Evolutionary conservation across 2,888 invertebrate species (phyloP), one percentile per base, ranked within the genome.

Genomic region (Elgonia sp.): DNA sequence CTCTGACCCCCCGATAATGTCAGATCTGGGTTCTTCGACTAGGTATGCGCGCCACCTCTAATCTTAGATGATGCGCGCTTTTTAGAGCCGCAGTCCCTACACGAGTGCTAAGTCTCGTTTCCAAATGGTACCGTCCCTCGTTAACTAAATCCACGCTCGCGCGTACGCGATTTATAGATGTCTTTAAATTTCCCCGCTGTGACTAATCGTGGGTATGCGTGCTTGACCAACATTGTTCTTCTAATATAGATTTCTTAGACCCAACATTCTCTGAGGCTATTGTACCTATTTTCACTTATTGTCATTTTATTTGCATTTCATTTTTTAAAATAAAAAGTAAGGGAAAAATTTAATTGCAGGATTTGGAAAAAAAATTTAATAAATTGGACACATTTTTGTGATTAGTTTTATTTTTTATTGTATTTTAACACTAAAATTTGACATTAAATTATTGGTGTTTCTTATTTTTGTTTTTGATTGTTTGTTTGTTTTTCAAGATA

Each of bases 1-100:
- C 88, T 91, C 90, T 93, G 93, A 93, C 86, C 93, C 92, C 91
- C 91, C 91, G 92, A 93, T 93, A 93, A 93, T 93, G 93, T 93
- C 93, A 93, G 90, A 90, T 89, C 91, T 88, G 90, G 89, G 90
- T 91, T 91, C 91, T 88, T 89, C 86, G 90, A 89, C 89, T 91
- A 92, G 92, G 92, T 93, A 93, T 92, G 92, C 91, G 91, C 73
- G 91, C 91, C 91, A 87, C 91, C 91, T 93, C 93, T 93, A 93
- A 93, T 93, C 93, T 93, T 93, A 93, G 93, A 89, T 87, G 90
- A 90, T 46, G 81, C 81, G 81, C 67, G 80, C 79, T 80, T 80
- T 80, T 85, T 85, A 37, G 40, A 55, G 70, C 76, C 53, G 89
- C 63, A 29, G 85, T 84, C 83, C 88, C 90, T 82, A 87, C 84